phyloP scores from a whole-genome alignment of 2,113 vertebrate genomes.

The Eublepharis macularius region DNA sequence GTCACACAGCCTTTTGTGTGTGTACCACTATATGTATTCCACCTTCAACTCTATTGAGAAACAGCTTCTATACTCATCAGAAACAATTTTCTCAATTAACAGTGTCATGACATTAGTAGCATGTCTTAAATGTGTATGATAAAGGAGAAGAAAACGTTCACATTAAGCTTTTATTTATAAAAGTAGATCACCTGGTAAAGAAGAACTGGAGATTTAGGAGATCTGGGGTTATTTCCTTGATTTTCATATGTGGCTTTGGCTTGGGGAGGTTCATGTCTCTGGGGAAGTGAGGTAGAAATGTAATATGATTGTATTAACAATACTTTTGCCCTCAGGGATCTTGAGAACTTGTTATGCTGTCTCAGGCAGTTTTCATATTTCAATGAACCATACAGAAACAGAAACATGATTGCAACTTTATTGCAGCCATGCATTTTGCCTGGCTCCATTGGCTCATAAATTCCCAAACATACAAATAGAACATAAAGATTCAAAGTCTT shows the following conservation, averaged over 20 bases:
- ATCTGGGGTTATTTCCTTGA: background rate
- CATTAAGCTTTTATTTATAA: background rate
- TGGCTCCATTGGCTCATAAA: background rate
- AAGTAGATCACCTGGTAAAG: background rate
- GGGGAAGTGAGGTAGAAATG: background rate
- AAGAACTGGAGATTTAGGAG: background rate
- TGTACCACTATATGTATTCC: too few species aligned
- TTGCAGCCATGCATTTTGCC: background rate
- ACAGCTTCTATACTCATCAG: background rate
- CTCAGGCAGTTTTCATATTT: background rate
- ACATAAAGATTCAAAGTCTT: too few species aligned
- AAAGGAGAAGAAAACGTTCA: background rate
- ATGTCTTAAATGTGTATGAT: background rate
- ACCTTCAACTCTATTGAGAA: too few species aligned
- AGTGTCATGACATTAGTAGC: background rate
- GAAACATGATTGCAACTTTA: background rate
- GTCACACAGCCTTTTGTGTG: too few species aligned
- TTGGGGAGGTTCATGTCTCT: background rate
- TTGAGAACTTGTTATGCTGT: background rate
- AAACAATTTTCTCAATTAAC: background rate
- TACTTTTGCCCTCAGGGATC: background rate
- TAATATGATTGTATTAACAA: background rate
- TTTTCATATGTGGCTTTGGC: background rate
- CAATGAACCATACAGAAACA: background rate
- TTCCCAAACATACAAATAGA: background rate